Percentiles rank a stretch among this genome's conserved stretches.
Conservation (phyloP, 1,140 invertebrate genomes). For the Periplaneta americana region DNA sequence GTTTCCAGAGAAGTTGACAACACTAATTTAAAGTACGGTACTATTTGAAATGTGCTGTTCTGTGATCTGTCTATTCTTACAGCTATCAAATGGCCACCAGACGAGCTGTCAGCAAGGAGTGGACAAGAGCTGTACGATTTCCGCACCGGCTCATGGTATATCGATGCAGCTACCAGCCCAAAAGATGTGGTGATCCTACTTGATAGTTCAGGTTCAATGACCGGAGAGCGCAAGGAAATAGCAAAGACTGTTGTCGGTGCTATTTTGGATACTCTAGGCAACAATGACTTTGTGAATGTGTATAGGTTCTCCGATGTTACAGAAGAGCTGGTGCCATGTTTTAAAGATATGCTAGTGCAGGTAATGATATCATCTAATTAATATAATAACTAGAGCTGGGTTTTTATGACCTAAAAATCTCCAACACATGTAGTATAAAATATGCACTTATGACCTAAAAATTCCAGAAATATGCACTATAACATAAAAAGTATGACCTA, state of each 20-base stretch:
- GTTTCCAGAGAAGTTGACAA: too few relatives aligned
- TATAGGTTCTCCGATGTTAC: constrained; percentile 74
- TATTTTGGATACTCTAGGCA: constrained; percentile 90
- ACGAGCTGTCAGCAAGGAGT: constrained; percentile 36
- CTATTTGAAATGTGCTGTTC: too few relatives aligned
- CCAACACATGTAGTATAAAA: too few relatives aligned
- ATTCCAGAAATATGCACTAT: too few relatives aligned
- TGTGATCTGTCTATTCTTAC: constrained; percentile 20
- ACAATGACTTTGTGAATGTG: constrained; percentile 96
- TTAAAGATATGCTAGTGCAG: constrained; percentile 79
- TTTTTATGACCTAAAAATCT: too few relatives aligned
- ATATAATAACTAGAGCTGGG: background rate
- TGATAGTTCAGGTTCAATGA: constrained; percentile 85
- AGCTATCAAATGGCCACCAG: constrained; percentile 70
- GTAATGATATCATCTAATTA: constrained; percentile 37
- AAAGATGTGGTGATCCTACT: constrained; percentile 94
- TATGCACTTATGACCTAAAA: too few relatives aligned
- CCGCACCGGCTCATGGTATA: constrained; percentile 85
- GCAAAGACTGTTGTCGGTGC: constrained; percentile 78
- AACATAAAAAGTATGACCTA: too few relatives aligned
- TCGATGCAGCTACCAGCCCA: constrained; percentile 91
- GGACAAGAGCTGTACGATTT: constrained; percentile 78
- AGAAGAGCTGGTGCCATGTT: constrained; percentile 76
- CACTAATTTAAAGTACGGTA: too few relatives aligned
- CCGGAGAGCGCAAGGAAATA: constrained; percentile 75